Evolutionary conservation across 1,140 invertebrate species (phyloP), one percentile per base, ranked within the genome.

Genomic region (Rhopalosiphum padi): DNA sequence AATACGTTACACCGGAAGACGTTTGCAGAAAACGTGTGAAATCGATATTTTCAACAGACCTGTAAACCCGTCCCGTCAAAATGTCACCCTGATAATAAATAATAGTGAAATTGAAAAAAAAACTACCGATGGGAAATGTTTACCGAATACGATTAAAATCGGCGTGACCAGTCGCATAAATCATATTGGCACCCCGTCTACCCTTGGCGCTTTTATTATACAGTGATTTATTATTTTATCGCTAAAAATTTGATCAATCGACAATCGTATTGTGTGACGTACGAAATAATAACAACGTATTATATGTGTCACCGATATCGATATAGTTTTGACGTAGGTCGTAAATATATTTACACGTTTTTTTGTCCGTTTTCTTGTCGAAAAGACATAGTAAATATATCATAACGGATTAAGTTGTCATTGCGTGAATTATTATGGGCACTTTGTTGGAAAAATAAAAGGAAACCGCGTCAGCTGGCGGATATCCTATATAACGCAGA

Each of bases 1-100:
- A 2, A n/a, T 25, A 35, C 18, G 60, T n/a, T n/a, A n/a, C 18
- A 77, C 60, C 18, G 60, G n/a, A 77, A 77, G 30, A 77, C 15
- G 60, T n/a, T n/a, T 77, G n/a, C 60, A 77, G 15, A 68, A 77
- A n/a, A 77, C 60, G 60, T 77, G 60, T n/a, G 60, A 77, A 77
- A 77, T 77, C 30, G 30, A 18, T 77, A 1, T 77, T 35, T 18
- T n/a, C n/a, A 77, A n/a, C 60, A 35, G n/a, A 51, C 18, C 48
- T 18, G 15, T 7, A 18, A 77, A 77, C n/a, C 3, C 15, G n/a
- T n/a, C n/a, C 60, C 23, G 60, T 21, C n/a, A 77, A 77, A 77
- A 77, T 77, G 60, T 77, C 60, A 77, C 15, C 4, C 9, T n/a
- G 15, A n/a, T 77, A 6, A 77, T 77, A n/a, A 77, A n/a, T 4